A percentile compares a stretch with the other conserved stretches of the same genome.
Conservation (phyloP, 2,113 vertebrate genomes). For the Craseonycteris thonglongyai region DNA sequence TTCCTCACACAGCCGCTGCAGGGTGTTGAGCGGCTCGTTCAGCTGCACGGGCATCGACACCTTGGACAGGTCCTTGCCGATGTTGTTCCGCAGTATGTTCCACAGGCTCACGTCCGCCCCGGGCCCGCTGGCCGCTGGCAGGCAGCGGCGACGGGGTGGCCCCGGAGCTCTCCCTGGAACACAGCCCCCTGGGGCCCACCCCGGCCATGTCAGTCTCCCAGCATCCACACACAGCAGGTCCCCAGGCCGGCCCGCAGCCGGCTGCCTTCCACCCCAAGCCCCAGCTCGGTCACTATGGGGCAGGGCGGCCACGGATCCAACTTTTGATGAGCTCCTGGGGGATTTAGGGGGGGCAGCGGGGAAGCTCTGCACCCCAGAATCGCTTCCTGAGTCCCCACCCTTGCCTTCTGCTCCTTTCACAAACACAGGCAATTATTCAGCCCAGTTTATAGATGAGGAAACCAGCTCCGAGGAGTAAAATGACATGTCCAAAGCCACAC, state of each 20-base stretch:
- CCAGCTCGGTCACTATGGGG: not conserved
- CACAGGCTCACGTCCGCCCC: conserved; percentile 90
- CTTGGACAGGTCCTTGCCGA: conserved; percentile 93
- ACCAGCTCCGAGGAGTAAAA: not conserved
- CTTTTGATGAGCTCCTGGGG: not conserved
- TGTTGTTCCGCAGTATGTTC: conserved; percentile 92
- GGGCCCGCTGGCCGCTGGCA: conserved; percentile 80
- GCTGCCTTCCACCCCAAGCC: conserved; percentile 72
- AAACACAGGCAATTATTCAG: not conserved
- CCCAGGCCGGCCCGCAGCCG: conserved; percentile 37
- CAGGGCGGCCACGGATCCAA: not conserved
- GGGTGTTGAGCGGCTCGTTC: conserved; percentile 88
- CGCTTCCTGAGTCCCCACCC: not conserved
- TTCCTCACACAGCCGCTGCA: conserved; percentile 92
- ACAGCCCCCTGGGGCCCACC: not conserved
- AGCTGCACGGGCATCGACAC: conserved; percentile 91
- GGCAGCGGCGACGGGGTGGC: conserved; percentile 75
- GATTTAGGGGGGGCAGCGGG: not conserved
- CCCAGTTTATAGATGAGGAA: not conserved
- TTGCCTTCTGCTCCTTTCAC: not conserved
- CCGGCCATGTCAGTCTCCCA: conserved; percentile 64
- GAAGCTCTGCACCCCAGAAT: not conserved
- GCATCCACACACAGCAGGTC: conserved; percentile 76
- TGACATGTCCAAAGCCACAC: not conserved
- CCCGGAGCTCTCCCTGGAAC: conserved; percentile 34